These are phyloP conservation scores for Uloborus diversus DNA, from an alignment of 1,140 invertebrate genomes.

Conservation along the genomic window DNA sequence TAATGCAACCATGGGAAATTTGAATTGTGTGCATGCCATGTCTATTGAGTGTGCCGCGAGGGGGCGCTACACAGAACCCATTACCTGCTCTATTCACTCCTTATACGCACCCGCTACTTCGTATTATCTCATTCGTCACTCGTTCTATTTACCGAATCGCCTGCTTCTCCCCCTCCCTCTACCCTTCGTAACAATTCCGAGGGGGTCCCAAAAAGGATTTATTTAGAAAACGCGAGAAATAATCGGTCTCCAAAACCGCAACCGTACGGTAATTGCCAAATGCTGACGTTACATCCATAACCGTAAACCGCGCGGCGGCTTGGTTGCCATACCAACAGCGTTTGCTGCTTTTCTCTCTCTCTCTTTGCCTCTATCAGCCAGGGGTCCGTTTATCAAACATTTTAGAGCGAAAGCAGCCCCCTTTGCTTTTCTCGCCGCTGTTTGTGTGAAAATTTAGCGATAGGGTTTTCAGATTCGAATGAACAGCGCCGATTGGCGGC, in stretches of 20 bases:
- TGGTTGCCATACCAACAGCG: conserved; percentile 23
- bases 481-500: conserved; percentile 10
- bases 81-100: conserved; percentile 54
- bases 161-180: background rate
- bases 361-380: conserved; percentile 42
- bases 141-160: conserved; percentile 50
- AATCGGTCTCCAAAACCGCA: conserved; percentile 55
- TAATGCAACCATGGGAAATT: conserved; percentile 56
- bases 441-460: conserved; percentile 40
- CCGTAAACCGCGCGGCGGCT: conserved; percentile 50
- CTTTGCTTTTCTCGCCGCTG: conserved; percentile 34
- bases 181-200: conserved; percentile 30
- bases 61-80: conserved; percentile 43
- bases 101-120: conserved; percentile 31
- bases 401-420: conserved; percentile 30
- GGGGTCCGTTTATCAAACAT: conserved; percentile 51
- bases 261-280: conserved; percentile 55
- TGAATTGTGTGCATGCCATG: conserved; percentile 56
- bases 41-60: conserved; percentile 48
- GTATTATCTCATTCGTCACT: conserved; percentile 56
- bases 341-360: background rate
- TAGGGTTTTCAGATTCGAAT: background rate
- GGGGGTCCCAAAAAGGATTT: conserved; percentile 53
- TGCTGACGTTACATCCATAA: conserved; percentile 56
- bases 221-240: conserved; percentile 57